These are phyloP conservation scores for Tetrao urogallus DNA, from an alignment of 2,113 vertebrate species.

Conservation along the genomic window DNA sequence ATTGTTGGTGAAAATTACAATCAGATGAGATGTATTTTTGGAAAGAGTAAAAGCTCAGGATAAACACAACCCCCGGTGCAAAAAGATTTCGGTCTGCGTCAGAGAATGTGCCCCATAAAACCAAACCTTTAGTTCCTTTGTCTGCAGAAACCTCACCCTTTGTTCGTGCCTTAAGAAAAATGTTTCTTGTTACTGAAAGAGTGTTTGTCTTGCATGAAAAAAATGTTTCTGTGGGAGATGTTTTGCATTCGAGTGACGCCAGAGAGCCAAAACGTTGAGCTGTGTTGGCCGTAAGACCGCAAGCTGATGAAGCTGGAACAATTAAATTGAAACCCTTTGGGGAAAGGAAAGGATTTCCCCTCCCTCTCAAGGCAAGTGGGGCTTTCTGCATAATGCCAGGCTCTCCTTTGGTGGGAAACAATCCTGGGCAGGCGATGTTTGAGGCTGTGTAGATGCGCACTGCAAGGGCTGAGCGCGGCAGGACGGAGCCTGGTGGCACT, in stretches of 20 bases:
- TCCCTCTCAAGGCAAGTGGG: not conserved
- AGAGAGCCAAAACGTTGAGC: constrained; percentile 17
- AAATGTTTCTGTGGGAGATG: constrained; percentile 38
- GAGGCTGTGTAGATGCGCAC: fast-evolving
- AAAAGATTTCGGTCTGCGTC: constrained; percentile 6
- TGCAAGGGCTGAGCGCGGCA: not conserved
- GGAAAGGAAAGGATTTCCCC: not conserved
- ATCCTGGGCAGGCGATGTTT: not conserved
- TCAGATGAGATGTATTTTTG: not conserved
- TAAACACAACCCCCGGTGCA: not conserved
- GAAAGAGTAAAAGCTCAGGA: not conserved
- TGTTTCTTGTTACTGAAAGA: constrained; percentile 53
- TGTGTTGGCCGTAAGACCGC: not conserved
- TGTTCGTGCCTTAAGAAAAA: constrained; percentile 41
- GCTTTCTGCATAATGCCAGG: not conserved
- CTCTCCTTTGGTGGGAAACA: not conserved
- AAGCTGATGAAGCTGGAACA: constrained; percentile 13
- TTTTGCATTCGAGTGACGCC: constrained; percentile 53
- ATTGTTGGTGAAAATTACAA: not conserved
- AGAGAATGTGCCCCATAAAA: not conserved
- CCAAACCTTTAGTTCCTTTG: constrained; percentile 25
- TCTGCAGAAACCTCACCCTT: constrained; percentile 55
- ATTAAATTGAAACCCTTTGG: not conserved
- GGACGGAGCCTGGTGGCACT: not conserved
- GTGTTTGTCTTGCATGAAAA: constrained; percentile 23